Conservation (phyloP, 64 coral and sea anemone species). For the Cladopsammia gracilis region DNA sequence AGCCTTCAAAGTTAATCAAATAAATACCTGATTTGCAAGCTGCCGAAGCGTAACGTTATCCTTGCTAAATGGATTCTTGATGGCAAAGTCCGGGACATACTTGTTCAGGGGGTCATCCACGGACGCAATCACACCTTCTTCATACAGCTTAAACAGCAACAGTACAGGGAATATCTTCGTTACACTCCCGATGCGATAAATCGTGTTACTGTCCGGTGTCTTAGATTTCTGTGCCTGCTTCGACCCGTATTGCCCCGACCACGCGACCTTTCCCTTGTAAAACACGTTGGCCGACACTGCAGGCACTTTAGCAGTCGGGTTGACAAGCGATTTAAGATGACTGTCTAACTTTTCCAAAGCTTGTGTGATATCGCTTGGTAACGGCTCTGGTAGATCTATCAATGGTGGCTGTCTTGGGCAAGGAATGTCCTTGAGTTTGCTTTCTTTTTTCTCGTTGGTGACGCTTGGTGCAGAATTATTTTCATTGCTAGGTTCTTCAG, state of each 20-base stretch:
- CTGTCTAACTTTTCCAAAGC: conserved; percentile 22
- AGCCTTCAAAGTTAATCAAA: background rate
- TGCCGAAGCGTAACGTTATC: conserved; percentile 77
- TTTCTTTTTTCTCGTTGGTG: background rate
- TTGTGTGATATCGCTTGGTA: conserved; percentile 35
- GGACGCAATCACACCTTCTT: conserved; percentile 60
- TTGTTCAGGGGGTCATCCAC: conserved; percentile 71
- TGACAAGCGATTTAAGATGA: conserved; percentile 41
- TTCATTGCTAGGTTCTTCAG: background rate
- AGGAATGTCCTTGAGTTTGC: background rate
- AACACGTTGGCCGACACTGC: conserved; percentile 65
- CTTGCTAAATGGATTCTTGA: conserved; percentile 76
- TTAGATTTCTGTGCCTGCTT: conserved; percentile 32
- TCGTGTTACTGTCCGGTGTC: conserved; percentile 38
- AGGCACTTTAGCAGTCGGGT: background rate
- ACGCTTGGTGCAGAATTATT: background rate
- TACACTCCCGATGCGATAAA: conserved; percentile 67
- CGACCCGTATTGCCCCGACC: conserved; percentile 51
- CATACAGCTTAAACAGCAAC: conserved; percentile 52
- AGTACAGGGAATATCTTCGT: conserved; percentile 70
- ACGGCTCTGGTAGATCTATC: background rate
- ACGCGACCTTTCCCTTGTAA: conserved; percentile 39
- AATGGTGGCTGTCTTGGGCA: conserved; percentile 48
- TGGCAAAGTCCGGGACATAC: conserved; percentile 64
- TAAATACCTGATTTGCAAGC: conserved; percentile 78